Evolutionary conservation across 1,140 invertebrate species (phyloP), one percentile per base, ranked within the genome.

Genomic region (Drosophila auraria): DNA sequence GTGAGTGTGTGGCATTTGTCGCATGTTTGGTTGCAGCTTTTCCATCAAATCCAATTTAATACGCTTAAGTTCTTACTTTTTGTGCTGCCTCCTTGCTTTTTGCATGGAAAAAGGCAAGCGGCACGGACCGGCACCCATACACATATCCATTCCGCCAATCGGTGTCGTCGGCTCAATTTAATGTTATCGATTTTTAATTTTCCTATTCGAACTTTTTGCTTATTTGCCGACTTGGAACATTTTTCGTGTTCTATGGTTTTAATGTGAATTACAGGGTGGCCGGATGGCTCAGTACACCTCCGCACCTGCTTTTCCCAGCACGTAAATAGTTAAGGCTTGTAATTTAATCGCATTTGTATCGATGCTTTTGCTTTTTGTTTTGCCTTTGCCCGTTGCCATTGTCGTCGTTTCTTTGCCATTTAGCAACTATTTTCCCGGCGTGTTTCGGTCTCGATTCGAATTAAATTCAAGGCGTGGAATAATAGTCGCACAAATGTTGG

Each of bases 1-100:
- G 50, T 74, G 44, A 53, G 57, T 58, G 68, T 74, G 56, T 73
- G 59, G 83, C 76, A 79, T 79, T 87, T 86, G 83, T 87, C 76
- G 71, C 83, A 76, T 87, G 80, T 80, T 87, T 87, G 77, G 71
- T 66, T 87, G 80, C 84, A 87, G 84, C 84, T 87, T 89, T 89
- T 68, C 66, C 59, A 83, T 80, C 81, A 89, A 87, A 87, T 87
- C 84, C 86, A 89, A 89, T 90, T 87, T 87, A 87, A 87, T 87
- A 89, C 84, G 84, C 84, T 87, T 87, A 87, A 84, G 84, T 87
- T 87, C 86, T 89, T 87, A 89, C 73, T 84, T 87, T 87, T 89
- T 80, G 68, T 71, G 64, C 62, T 75, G 49, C 50, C 58, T 74
- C 66, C 73, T 83, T 73, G 49, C 56, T 71, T 51, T 81, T 63